Evolutionary conservation across 2,888 invertebrate species (phyloP).

Genomic region (Phanerotoma sp.): DNA sequence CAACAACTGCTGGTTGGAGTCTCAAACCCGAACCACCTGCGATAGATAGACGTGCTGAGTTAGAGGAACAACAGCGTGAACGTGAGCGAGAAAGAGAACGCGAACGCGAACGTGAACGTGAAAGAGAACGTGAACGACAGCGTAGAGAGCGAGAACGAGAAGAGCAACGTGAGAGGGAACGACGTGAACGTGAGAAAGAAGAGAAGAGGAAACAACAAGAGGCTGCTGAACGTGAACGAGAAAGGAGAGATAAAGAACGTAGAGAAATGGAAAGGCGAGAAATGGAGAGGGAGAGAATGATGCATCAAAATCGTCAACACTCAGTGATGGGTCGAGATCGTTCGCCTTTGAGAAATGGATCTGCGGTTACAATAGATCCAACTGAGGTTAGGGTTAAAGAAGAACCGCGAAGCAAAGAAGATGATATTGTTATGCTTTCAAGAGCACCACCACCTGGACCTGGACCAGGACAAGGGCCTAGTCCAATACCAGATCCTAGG

Average conservation of each 20-base stretch:
- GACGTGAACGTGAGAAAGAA: constrained; percentile 58
- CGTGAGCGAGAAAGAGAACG: constrained; percentile 61
- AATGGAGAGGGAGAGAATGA: constrained; percentile 61
- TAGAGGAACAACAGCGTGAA: constrained; percentile 61
- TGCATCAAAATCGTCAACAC: constrained; percentile 57
- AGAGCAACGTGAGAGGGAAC: constrained; percentile 56
- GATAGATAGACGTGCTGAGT: constrained; percentile 63
- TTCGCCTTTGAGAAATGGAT: constrained; percentile 75
- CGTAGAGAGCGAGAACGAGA: constrained; percentile 56
- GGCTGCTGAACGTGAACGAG: constrained; percentile 54
- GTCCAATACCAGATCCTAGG: constrained; percentile 60
- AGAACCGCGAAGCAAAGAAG: constrained; percentile 65
- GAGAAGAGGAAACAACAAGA: constrained; percentile 56
- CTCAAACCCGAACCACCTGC: constrained; percentile 68
- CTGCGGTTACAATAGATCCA: constrained; percentile 32
- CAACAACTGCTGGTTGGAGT: constrained; percentile 64
- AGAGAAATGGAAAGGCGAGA: constrained; percentile 63
- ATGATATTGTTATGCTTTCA: constrained; percentile 59
- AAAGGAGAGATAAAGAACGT: constrained; percentile 60
- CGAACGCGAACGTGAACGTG: constrained; percentile 66
- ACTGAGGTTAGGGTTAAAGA: constrained; percentile 64
- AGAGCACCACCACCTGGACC: constrained; percentile 43
- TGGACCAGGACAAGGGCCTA: constrained; percentile 55
- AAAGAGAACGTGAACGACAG: constrained; percentile 62
- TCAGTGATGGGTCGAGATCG: constrained; percentile 61